These are phyloP conservation scores for Eulemur rubriventer DNA, from an alignment of 2,797 vertebrate species.

Conservation along the genomic window DNA sequence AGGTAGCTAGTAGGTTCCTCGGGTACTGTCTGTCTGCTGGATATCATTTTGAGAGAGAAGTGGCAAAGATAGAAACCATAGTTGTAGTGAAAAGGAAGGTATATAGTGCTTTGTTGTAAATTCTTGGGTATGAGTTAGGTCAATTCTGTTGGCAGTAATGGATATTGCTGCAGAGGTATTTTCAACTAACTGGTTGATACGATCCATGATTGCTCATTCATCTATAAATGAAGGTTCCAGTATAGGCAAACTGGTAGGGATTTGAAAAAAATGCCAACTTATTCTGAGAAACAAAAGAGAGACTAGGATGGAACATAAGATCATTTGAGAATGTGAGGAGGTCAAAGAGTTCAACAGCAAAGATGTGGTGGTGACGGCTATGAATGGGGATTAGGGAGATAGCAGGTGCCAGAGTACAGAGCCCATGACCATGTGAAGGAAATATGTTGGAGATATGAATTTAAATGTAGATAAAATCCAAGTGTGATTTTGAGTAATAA, in stretches of 20 bases:
- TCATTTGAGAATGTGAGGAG: not conserved
- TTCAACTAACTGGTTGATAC: not conserved
- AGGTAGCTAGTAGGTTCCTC: not conserved
- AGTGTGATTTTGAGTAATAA: not conserved
- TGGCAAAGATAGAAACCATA: not conserved
- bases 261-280: not conserved
- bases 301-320: not conserved
- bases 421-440: not conserved
- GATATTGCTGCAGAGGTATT: not conserved
- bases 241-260: not conserved
- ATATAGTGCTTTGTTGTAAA: not conserved
- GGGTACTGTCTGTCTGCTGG: not conserved
- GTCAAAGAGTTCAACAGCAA: not conserved
- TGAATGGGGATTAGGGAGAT: not conserved
- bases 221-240: not conserved
- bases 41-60: not conserved
- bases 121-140: not conserved
- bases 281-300: not conserved
- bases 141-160: not conserved
- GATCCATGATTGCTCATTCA: not conserved
- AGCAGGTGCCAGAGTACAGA: not conserved
- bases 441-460: not conserved
- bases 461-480: not conserved
- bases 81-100: not conserved
- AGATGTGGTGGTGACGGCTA: not conserved